Conservation (phyloP, 2,888 invertebrate species). For the Siphlonurus alternatus region DNA sequence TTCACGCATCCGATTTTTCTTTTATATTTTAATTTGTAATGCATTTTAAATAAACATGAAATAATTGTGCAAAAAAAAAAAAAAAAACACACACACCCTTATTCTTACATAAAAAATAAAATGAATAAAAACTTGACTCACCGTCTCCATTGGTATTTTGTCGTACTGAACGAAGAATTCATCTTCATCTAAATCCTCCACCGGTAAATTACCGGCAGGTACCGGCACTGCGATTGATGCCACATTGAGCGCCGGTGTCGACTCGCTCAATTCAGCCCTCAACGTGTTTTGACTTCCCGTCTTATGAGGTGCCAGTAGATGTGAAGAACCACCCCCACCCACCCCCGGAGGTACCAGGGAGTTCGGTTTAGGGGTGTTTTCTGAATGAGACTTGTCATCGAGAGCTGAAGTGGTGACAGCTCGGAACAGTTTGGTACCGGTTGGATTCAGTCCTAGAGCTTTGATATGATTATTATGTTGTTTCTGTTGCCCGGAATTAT, state of each 20-base stretch:
- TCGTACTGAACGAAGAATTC: background rate
- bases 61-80: too few species aligned
- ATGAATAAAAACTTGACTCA: too few species aligned
- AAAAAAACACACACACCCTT: too few species aligned
- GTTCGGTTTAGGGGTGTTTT: background rate
- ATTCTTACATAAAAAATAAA: too few species aligned
- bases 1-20: too few species aligned
- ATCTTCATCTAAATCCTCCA: background rate
- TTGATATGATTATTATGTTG: background rate
- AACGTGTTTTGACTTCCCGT: background rate
- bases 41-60: too few species aligned
- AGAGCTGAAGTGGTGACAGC: background rate
- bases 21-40: too few species aligned
- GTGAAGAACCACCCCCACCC: background rate
- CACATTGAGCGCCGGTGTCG: background rate
- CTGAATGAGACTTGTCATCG: background rate
- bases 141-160: background rate
- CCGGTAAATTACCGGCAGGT: background rate
- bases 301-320: background rate
- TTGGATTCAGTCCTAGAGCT: background rate
- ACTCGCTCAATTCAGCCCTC: background rate
- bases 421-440: background rate
- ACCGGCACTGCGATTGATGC: background rate
- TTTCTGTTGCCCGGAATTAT: background rate
- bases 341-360: background rate